Conservation (phyloP, 2,797 vertebrate species). For the Micropoecilia bifurca region DNA sequence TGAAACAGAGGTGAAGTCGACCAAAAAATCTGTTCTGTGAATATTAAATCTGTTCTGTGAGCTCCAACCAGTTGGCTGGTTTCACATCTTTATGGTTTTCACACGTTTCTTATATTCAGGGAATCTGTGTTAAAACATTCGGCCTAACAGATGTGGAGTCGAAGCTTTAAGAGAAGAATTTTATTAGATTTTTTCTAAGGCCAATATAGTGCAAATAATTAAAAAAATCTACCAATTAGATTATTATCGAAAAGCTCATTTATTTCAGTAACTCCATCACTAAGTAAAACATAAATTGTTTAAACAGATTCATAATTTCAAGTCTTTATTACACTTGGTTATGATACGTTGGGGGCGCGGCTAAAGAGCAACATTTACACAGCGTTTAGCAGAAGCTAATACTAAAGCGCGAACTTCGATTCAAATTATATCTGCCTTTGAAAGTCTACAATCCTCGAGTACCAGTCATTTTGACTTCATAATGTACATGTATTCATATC, state of each 20-base stretch:
- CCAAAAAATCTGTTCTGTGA: not conserved
- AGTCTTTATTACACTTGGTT: not conserved
- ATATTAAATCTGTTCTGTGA: not conserved
- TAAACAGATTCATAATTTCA: not conserved
- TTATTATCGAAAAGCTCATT: not conserved
- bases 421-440: no score
- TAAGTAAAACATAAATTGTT: not conserved
- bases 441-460: no score
- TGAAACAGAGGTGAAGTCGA: not conserved
- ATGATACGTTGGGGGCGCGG: not conserved
- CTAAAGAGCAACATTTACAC: no score
- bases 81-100: not conserved
- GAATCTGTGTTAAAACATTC: not conserved
- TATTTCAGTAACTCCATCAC: not conserved
- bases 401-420: no score
- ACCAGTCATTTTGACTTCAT: no score
- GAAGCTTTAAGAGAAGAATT: not conserved
- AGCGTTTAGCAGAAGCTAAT: no score
- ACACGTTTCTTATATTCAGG: not conserved
- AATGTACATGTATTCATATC: no score
- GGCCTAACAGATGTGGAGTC: not conserved
- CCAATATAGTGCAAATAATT: not conserved
- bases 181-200: not conserved
- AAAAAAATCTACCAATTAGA: not conserved
- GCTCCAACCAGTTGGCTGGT: not conserved